These are phyloP conservation scores for Daptonema setosum DNA, from an alignment of 2,888 invertebrate species.

Conservation along the genomic window DNA sequence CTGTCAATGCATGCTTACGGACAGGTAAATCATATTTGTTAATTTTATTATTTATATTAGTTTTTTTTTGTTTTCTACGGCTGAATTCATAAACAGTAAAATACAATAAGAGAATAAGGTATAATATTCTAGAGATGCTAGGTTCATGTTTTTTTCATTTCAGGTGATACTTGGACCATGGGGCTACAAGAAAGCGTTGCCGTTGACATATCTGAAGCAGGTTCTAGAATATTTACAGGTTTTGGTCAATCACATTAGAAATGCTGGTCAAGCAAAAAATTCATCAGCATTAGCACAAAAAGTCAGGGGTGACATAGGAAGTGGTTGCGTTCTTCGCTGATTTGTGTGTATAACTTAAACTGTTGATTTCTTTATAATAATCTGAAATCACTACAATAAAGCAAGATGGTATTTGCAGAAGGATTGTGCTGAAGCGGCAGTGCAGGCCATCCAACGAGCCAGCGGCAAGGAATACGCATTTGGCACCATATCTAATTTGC, in stretches of 20 bases:
- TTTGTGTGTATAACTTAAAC: too few species aligned
- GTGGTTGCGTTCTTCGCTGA: too few species aligned
- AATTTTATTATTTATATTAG: neutral
- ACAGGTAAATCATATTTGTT: slow-evolving; percentile 11
- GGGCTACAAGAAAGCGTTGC: slow-evolving; percentile 20
- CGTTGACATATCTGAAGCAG: slow-evolving; percentile 17
- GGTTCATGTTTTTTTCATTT: neutral
- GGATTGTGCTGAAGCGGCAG: slow-evolving; percentile 18
- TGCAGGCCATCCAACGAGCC: slow-evolving; percentile 18
- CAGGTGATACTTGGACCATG: slow-evolving; percentile 19
- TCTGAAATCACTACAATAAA: too few species aligned
- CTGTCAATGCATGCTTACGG: slow-evolving; percentile 23
- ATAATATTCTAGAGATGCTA: neutral
- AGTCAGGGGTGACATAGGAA: too few species aligned
- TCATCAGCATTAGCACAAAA: too few species aligned
- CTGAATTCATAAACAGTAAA: neutral
- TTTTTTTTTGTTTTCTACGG: neutral
- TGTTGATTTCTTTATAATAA: too few species aligned
- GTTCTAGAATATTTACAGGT: too few species aligned
- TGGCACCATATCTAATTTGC: slow-evolving; percentile 22
- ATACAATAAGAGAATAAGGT: neutral
- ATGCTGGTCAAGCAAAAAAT: too few species aligned
- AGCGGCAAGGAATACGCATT: slow-evolving; percentile 19
- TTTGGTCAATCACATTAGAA: too few species aligned
- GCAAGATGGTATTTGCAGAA: too few species aligned